Base-by-base conservation (phyloP, 2,113 vertebrate species). In the Vidua macroura region DNA sequence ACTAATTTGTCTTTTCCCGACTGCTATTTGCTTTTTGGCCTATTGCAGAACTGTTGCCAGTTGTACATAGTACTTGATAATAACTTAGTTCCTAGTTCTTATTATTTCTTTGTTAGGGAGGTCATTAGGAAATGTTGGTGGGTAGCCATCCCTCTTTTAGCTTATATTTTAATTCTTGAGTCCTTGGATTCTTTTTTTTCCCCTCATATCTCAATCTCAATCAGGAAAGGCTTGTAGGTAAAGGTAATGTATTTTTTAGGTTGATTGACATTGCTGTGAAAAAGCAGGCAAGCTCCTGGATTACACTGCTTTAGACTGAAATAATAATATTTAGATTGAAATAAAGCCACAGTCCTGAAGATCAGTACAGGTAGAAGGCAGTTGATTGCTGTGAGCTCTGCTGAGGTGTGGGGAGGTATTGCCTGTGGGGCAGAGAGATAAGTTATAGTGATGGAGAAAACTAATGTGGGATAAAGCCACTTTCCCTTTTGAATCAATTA, bases 151-250 rank as follows among this genome's bases (percentile, higher is more conserved):
- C 11, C 23, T 3, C 3, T 41, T 84, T 52, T 44, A 84, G 13
- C 13, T 77, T 37, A 46, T n/a, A 28, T 91, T 63, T 70, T 44
- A 70, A 53, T 86, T 86, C 31, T 69, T 21, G 15, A 70, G 48
- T 70, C 30, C 13, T 77, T 35, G 16, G 20, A 8, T 81, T 74
- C 7, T 15, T 72, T 48, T 59, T 14, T 63, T 37, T 21, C 1
- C 27, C 9, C 5, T 55, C 0, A 0, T 43, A 19, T 76, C 25
- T 73, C 24, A 11, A 2, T 75, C 41, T 41, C 41, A 41, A 41
- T 41, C 35, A 66, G 41, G 35, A 86, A 53, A 39, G 27, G 41
- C 31, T 60, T 82, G 15, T 83, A 49, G 46, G 43, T 90, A 31
- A 8, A 48, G 24, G 21, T 73, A 8, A 22, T 48, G 18, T 41